A percentile compares a stretch with the other conserved stretches of the same genome.
Conservation (phyloP, 1,140 invertebrate species). For the Steinernema khuongi region DNA sequence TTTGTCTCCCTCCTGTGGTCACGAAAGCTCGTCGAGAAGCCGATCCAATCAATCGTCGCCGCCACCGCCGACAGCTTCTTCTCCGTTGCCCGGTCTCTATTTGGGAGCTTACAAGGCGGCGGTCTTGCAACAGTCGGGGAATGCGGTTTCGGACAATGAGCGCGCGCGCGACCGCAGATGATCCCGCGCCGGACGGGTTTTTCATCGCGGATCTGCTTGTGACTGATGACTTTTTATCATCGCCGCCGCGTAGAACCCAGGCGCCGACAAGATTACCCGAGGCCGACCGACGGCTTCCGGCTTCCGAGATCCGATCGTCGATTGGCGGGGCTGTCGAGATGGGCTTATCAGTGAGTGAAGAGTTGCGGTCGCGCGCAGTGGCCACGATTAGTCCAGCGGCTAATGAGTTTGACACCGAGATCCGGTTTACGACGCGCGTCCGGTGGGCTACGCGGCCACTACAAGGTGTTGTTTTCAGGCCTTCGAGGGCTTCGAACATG, state of each 20-base stretch:
- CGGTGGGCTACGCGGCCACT: not conserved
- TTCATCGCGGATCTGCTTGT: constrained; percentile 9
- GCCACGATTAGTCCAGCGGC: not conserved
- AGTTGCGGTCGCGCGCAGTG: no score
- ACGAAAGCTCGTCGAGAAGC: not conserved
- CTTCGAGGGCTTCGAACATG: constrained; percentile 15
- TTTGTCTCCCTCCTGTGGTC: no score
- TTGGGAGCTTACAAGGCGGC: not conserved
- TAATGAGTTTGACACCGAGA: not conserved
- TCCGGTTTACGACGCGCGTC: not conserved
- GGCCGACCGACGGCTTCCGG: not conserved
- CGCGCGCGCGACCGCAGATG: not conserved
- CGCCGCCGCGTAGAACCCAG: no score
- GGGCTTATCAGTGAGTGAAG: no score
- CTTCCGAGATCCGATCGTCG: not conserved
- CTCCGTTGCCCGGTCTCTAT: no score
- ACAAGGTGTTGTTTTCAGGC: constrained; percentile 12
- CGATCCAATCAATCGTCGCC: not conserved
- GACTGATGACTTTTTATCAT: constrained; percentile 17
- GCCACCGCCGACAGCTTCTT: no score
- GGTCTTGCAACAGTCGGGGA: constrained; percentile 7
- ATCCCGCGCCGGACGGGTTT: not conserved
- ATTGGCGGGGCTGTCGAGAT: no score
- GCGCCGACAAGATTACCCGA: not conserved
- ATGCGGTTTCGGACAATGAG: constrained; percentile 16